Conservation (phyloP, 1,140 invertebrate genomes). For the Melitaea cinxia region DNA sequence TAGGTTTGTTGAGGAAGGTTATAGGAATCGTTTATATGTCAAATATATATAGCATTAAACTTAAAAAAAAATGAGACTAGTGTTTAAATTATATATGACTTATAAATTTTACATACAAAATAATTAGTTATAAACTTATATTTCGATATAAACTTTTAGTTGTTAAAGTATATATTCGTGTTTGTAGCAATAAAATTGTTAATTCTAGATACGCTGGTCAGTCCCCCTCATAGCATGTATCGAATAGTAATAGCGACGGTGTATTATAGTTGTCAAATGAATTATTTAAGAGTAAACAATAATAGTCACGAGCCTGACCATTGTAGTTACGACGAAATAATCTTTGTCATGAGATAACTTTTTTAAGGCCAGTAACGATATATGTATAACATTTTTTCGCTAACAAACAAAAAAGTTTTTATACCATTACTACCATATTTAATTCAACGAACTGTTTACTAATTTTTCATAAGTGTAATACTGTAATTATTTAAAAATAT, state of each 20-base stretch:
- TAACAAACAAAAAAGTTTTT: no score
- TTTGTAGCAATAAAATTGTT: slow-evolving; percentile 14
- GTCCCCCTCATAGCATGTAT: slow-evolving; percentile 33
- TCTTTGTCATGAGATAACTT: no score
- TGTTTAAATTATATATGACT: background rate
- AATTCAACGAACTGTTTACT: no score
- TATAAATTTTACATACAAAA: no score
- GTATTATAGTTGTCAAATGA: slow-evolving; percentile 33
- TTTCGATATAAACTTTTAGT: background rate
- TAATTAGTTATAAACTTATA: background rate
- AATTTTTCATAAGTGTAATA: no score
- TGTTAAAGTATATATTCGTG: slow-evolving; percentile 14
- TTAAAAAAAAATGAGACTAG: no score
- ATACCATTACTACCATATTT: no score
- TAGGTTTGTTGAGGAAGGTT: no score
- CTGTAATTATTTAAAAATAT: background rate
- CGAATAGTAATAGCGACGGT: slow-evolving; percentile 38
- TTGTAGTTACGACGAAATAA: slow-evolving; percentile 7
- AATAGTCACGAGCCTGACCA: slow-evolving; percentile 8
- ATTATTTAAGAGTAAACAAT: slow-evolving; percentile 36
- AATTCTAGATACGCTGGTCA: slow-evolving; percentile 39
- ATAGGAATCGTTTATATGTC: no score
- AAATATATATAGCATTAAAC: no score
- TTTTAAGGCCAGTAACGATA: no score
- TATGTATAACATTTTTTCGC: background rate